Evolutionary conservation across 2,797 vertebrate genomes (phyloP), one percentile per base, ranked within the genome.

Genomic region (Hoplostethus atlanticus): DNA sequence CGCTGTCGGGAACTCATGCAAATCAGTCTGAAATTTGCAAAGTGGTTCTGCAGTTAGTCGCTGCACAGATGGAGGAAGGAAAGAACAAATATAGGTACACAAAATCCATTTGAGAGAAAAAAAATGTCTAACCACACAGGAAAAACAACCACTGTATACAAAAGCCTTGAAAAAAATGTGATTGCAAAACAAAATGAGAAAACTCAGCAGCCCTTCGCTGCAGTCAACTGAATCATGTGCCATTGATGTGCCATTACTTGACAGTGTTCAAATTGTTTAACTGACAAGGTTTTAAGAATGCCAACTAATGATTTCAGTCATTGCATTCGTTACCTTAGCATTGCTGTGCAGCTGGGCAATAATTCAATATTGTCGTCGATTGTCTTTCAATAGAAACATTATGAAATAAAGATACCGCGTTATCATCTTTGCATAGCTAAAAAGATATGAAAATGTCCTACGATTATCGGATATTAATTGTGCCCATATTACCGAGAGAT

Each of bases 1-100:
- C 61, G 68, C 59, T 83, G 83, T 57, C 55, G 52, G 80, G 77
- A 92, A 89, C 34, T 57, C 80, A 94, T 93, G 93, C 92, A 94
- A 93, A 94, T 92, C 21, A 68, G 50, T 66, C 6, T 57, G 47
- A 80, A 80, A 92, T 91, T 85, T 90, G 91, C 89, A 91, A 89
- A 87, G 78, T 76, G 77, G 79, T 85, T 89, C 82, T 83, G 86
- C 81, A 82, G 81, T 78, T 72, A 86, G 50, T 78, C 83, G 71
- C 54, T 58, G 65, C 71, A 76, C 64, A 80, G 57, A 84, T 63
- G 72, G 48, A 75, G 57, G 50, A 78, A 75, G 65, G 60, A 75
- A 12, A 71, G 75, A 56, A 68, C 59, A 70, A 75, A 85, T 46
- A 58, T 13, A 64, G 47, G 61, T 2, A 46, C 38, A 60, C 36